Conservation (phyloP, 2,888 invertebrate species). For the Entomobrya proxima region DNA sequence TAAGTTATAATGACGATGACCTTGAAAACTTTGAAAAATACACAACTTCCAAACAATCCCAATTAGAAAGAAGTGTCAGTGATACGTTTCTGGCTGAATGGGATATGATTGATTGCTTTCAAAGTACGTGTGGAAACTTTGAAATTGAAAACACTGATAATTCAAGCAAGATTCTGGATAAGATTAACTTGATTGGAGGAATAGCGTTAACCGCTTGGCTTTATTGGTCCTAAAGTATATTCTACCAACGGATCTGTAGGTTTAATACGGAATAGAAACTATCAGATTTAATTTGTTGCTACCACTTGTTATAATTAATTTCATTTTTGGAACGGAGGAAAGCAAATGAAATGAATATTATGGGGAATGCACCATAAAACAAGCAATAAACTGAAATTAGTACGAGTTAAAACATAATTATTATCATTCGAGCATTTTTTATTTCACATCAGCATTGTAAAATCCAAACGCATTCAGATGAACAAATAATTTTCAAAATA, state of each 20-base stretch:
- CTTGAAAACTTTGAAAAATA: constrained; percentile 42
- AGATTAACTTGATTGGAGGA: constrained; percentile 35
- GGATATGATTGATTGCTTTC: constrained; percentile 52
- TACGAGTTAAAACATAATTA: too few relatives aligned
- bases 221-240: background rate
- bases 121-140: background rate
- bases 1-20: constrained; percentile 47
- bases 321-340: too few relatives aligned
- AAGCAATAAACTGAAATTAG: too few relatives aligned
- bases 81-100: background rate
- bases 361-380: too few relatives aligned
- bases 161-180: background rate
- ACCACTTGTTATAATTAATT: too few relatives aligned
- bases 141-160: background rate
- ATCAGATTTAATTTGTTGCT: background rate
- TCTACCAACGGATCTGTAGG: background rate
- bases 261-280: background rate
- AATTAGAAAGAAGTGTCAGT: background rate
- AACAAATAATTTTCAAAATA: too few relatives aligned
- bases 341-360: too few relatives aligned
- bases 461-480: too few relatives aligned
- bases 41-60: background rate
- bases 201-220: constrained; percentile 51
- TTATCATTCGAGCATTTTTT: too few relatives aligned
- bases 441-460: too few relatives aligned